Base-by-base conservation (phyloP, 2,888 invertebrate species). In the Lapara coniferarum region DNA sequence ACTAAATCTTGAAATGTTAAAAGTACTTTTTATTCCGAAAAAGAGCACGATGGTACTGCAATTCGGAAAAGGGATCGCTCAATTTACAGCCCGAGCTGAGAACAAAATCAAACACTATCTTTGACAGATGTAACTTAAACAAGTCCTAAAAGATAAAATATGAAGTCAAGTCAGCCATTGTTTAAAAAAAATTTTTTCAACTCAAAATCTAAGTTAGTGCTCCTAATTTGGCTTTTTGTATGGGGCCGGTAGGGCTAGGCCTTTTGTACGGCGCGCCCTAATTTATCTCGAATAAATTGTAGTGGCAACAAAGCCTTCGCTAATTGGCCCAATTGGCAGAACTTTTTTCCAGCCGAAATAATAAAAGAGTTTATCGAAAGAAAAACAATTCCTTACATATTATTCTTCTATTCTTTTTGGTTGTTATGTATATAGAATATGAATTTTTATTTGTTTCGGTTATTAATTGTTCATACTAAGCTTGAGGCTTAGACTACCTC, bases 261-360 rank as follows among this genome's bases (percentile, higher is more conserved):
- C 49, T 51, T 52, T 68, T 68, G 58, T 58, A 25, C 12, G n/a
- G 19, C 37, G 68, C 51, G 57, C 58, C 51, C 58, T 68, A 68
- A 68, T 68, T 58, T 68, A 57, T 68, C 51, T 58, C 51, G 58
- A 68, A 68, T 52, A 68, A 68, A 57, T 57, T 57, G 57, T 68
- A 49, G 19, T 57, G 30, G 30, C 51, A 37, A 68, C 68, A 68
- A 68, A 58, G 68, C 30, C 30, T 49, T 13, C 37, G 37, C 57
- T 57, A 68, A 68, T 68, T 68, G 58, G 30, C 68, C 30, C 58
- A 58, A 68, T 58, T 58, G n/a, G 51, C 49, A 57, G 13, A 49
- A 66, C 51, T 58, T 68, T 58, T 49, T 52, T n/a, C 13, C 49
- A 49, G 49, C 6, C 16, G 59, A 59, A 59, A 63, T 56, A 56